Base-by-base conservation (phyloP, 2,888 invertebrate species). In the Deroplatys truncata region DNA sequence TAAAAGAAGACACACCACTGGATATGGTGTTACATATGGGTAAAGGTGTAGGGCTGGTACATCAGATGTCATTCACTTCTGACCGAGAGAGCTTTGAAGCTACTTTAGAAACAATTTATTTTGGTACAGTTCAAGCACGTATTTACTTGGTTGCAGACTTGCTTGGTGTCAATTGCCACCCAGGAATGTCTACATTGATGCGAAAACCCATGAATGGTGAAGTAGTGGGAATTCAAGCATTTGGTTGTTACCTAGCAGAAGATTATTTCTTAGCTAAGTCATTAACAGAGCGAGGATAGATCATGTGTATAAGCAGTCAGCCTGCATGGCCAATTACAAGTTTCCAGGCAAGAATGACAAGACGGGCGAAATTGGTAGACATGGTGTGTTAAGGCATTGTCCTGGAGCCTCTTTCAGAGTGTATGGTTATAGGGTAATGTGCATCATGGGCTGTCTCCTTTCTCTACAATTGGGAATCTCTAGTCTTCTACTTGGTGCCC, bases 251-350 rank as follows among this genome's bases (percentile, higher is more conserved):
- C 93, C 94, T 99, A 86, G 99, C 99, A 0, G 99, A 99, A 94
- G 99, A 99, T 94, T 99, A 98, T 94, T 99, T 99, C 93, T 97
- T 99, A 93, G 98, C 99, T 89, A 97, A 98, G 94, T 96, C 96
- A 88, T 95, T 99, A 91, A 96, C 96, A 83, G 97, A 98, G 92
- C 95, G 97, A 83, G 98, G 99, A 10, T 99, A 98, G 98, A 96
- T 96, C 92, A 97, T 98, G 93, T 96, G 97, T 2, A 97, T 99
- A 90, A 97, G 98, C 92, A 97, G 98, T 93, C 97, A 98, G 93
- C 99, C 99, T 15, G 99, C 99, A 29, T 95, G 98, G 94, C 99
- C 99, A 94, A 96, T 99, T 91, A 95, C 96, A 88, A 96, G 96
- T 92, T 97, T 99, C 94, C 98, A 98, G 72, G 90, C 90, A 16